A percentile compares a stretch with the other conserved stretches of the same genome.
These are phyloP conservation scores for Morone chrysops DNA, from an alignment of 2,113 vertebrate genomes.

Conservation along the genomic window DNA sequence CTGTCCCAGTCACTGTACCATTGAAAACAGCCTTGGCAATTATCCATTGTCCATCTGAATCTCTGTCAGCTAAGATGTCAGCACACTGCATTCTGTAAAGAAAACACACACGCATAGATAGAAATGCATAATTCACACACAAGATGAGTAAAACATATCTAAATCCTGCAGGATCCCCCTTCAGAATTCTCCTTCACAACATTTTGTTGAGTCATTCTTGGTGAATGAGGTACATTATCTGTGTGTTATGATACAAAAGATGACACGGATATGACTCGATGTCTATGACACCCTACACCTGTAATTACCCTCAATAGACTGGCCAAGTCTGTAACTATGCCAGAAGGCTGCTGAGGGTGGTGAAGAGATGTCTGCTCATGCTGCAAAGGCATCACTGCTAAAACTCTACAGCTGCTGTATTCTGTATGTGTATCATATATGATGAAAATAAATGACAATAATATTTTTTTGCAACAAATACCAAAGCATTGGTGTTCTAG, in stretches of 20 bases:
- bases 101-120: slow-evolving; percentile 13
- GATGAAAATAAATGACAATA: not conserved
- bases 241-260: slow-evolving; percentile 7
- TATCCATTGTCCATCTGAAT: slow-evolving; percentile 71
- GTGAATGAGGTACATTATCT: slow-evolving; percentile 17
- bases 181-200: not conserved
- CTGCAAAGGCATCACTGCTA: not conserved
- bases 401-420: not conserved
- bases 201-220: slow-evolving; percentile 41
- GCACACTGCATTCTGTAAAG: slow-evolving; percentile 80
- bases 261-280: not conserved
- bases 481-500: not conserved
- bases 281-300: slow-evolving; percentile 25
- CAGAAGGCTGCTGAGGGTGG: not conserved
- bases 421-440: not conserved
- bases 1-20: slow-evolving; percentile 71
- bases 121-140: slow-evolving; percentile 13
- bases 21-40: slow-evolving; percentile 77
- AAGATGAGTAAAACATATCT: not conserved
- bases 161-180: not conserved
- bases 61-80: slow-evolving; percentile 62
- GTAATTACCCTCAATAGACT: not conserved
- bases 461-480: not conserved
- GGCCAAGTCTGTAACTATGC: not conserved
- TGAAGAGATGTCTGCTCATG: not conserved